Conservation (phyloP, 2,797 vertebrate genomes). For the Tenualosa ilisha region DNA sequence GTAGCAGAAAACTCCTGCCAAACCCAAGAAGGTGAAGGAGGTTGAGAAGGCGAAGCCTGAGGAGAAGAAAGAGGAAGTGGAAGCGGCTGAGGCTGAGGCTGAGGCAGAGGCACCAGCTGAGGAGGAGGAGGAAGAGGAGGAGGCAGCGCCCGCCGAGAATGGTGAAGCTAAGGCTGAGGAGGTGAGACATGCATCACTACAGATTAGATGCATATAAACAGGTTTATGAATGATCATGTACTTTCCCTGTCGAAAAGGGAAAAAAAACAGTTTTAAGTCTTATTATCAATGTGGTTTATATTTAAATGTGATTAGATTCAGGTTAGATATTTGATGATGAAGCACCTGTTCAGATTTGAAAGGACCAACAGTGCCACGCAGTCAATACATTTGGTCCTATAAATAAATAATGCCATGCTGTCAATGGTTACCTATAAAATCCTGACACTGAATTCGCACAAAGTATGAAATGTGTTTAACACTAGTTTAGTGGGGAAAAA, state of each 20-base stretch:
- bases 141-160: slow-evolving; percentile 84
- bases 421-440: neutral
- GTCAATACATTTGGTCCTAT: neutral
- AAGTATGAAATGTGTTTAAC: neutral
- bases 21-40: slow-evolving; percentile 75
- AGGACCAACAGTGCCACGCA: neutral
- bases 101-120: slow-evolving; percentile 58
- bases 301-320: neutral
- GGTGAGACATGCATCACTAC: slow-evolving; percentile 28
- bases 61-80: slow-evolving; percentile 79
- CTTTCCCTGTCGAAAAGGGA: neutral
- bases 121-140: slow-evolving; percentile 71
- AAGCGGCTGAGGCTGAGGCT: slow-evolving; percentile 75
- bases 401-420: neutral
- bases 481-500: neutral
- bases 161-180: slow-evolving; percentile 84
- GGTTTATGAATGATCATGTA: neutral
- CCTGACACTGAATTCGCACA: neutral
- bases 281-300: neutral
- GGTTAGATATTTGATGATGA: neutral
- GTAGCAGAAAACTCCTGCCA: slow-evolving; percentile 58
- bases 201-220: neutral
- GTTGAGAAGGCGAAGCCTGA: slow-evolving; percentile 79
- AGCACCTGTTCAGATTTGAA: neutral
- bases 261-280: too few relatives aligned